Conservation (phyloP, 2,113 vertebrate genomes). For the Callaeas wilsoni region DNA sequence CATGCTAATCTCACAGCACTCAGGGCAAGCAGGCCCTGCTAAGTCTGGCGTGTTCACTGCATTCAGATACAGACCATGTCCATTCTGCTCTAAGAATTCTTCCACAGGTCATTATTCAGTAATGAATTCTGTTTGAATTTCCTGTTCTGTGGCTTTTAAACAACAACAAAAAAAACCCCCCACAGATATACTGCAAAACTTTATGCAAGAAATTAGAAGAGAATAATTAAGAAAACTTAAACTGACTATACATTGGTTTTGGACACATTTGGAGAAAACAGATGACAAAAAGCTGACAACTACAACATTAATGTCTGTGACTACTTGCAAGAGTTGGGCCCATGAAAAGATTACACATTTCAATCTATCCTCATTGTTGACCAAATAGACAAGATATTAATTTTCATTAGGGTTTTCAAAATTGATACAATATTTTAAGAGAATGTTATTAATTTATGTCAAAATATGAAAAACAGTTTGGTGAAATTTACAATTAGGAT, state of each 20-base stretch:
- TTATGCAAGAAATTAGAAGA: neutral
- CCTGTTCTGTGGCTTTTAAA: neutral
- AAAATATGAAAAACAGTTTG: neutral
- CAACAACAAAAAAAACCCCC: neutral
- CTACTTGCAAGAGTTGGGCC: neutral
- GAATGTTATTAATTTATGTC: neutral
- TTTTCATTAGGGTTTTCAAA: neutral
- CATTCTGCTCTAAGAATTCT: no score
- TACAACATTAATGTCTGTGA: neutral
- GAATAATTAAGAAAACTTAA: neutral
- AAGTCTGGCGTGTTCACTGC: no score
- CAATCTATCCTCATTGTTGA: neutral
- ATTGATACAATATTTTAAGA: neutral
- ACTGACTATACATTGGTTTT: rapidly evolving
- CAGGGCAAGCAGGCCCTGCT: no score
- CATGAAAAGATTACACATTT: neutral
- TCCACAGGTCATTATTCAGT: no score
- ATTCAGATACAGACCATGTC: no score
- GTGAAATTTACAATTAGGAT: neutral
- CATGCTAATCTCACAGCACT: no score
- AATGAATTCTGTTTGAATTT: neutral
- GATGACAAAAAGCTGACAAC: neutral
- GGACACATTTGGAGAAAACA: neutral
- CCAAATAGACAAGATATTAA: neutral
- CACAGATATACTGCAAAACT: neutral